phyloP scores from a whole-genome alignment of 1,140 invertebrate species.

The Euura lappo region DNA sequence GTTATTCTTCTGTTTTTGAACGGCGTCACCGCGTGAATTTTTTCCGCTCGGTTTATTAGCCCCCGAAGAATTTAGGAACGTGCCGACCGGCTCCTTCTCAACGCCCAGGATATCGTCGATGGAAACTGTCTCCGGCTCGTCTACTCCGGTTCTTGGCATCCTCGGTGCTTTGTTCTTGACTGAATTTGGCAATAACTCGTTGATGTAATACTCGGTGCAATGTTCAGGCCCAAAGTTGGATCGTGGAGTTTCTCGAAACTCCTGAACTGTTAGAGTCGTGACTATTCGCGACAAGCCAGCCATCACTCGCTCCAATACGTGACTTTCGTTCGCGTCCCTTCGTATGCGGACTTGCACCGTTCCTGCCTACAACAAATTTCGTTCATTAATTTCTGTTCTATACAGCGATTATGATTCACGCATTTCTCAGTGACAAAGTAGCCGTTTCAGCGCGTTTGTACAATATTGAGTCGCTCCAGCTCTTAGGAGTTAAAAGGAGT shows the following conservation, averaged over 20 bases:
- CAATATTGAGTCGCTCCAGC: no score
- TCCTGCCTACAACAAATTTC: slow-evolving; percentile 60
- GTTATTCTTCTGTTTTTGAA: background rate
- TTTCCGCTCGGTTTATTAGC: background rate
- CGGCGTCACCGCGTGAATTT: background rate
- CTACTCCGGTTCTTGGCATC: background rate
- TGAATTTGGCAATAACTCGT: slow-evolving; percentile 33
- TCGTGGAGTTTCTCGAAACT: slow-evolving; percentile 48
- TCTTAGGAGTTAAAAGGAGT: no score
- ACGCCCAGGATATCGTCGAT: slow-evolving; percentile 23
- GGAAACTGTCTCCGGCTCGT: slow-evolving; percentile 15
- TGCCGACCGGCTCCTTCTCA: background rate
- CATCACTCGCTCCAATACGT: slow-evolving; percentile 67
- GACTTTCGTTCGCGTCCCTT: slow-evolving; percentile 71
- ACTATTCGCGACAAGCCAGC: slow-evolving; percentile 66
- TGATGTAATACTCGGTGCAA: slow-evolving; percentile 37
- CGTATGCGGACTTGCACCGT: slow-evolving; percentile 68
- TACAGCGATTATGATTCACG: background rate
- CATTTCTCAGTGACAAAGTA: background rate
- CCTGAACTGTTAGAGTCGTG: slow-evolving; percentile 65
- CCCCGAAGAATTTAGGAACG: background rate
- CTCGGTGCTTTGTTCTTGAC: slow-evolving; percentile 13
- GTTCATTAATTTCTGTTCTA: background rate
- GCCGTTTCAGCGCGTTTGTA: no score
- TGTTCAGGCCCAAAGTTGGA: slow-evolving; percentile 18